These are phyloP conservation scores for Heteronetta atricapilla DNA, from an alignment of 2,113 vertebrate species.

Conservation along the genomic window DNA sequence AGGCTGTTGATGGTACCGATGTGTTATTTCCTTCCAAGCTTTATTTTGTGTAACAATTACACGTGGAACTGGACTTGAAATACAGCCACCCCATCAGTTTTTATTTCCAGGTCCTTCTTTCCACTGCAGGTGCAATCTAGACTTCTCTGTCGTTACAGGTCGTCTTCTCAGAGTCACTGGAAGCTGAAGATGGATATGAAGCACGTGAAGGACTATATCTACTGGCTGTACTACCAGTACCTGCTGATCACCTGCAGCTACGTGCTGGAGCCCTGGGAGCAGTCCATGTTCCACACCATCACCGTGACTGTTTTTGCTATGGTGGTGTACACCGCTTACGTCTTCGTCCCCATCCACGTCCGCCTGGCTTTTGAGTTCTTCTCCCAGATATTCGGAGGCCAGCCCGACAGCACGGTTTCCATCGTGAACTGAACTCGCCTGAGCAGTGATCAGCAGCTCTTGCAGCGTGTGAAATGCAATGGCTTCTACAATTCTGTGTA, in stretches of 20 bases:
- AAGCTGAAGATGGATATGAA: slow-evolving; percentile 85
- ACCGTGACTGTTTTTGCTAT: slow-evolving; percentile 88
- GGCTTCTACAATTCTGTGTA: not conserved
- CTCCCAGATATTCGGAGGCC: slow-evolving; percentile 84
- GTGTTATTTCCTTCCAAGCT: not conserved
- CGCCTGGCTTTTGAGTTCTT: slow-evolving; percentile 92
- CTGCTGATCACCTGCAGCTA: slow-evolving; percentile 95
- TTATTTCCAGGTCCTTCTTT: not conserved
- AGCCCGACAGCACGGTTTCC: slow-evolving; percentile 76
- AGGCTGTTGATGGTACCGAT: accelerated
- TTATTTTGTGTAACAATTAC: accelerated
- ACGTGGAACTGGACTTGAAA: not conserved
- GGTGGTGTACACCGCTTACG: slow-evolving; percentile 93
- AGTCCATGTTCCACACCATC: slow-evolving; percentile 91
- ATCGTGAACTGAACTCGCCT: slow-evolving; percentile 75
- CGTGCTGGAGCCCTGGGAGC: slow-evolving; percentile 96
- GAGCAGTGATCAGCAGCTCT: not conserved
- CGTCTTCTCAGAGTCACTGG: not conserved
- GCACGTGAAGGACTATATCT: slow-evolving; percentile 86
- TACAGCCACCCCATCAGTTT: not conserved
- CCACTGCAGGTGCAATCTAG: not conserved
- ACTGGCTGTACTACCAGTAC: slow-evolving; percentile 98
- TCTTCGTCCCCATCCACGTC: slow-evolving; percentile 94
- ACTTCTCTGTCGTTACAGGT: slow-evolving; percentile 38
- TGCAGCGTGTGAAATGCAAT: not conserved